Evolutionary conservation across 2,113 vertebrate species (phyloP).

Genomic region (Galeopterus variegatus): DNA sequence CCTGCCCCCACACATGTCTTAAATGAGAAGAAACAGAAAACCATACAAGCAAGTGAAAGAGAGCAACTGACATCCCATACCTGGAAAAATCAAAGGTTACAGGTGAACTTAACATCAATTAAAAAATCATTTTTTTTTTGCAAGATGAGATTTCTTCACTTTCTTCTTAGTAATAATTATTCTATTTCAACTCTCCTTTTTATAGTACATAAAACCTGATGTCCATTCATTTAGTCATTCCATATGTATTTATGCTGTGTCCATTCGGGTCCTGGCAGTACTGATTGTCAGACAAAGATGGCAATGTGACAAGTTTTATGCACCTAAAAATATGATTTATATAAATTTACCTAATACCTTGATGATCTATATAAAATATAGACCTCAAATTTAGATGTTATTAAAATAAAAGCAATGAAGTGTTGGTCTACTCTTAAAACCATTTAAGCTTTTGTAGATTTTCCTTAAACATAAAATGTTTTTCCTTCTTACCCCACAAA

Average conservation of each 20-base stretch:
- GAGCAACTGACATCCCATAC: not conserved
- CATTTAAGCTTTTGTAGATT: not conserved
- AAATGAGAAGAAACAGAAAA: not conserved
- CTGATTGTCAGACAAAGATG: not conserved
- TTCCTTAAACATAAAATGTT: not conserved
- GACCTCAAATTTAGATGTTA: not conserved
- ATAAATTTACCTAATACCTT: not conserved
- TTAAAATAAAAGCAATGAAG: not conserved
- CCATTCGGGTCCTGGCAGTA: not conserved
- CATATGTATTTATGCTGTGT: not conserved
- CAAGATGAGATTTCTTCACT: not conserved
- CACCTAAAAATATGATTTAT: not conserved
- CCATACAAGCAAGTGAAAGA: not conserved
- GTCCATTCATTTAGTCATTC: not conserved
- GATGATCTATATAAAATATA: not conserved
- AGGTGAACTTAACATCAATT: not conserved
- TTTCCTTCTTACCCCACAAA: not conserved
- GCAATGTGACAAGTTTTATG: not conserved
- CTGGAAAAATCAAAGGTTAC: not conserved
- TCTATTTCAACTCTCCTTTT: not conserved
- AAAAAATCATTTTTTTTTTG: not conserved
- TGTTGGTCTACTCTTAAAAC: not conserved
- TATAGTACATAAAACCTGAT: not conserved
- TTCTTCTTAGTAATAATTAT: not conserved
- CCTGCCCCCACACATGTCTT: rapidly evolving